Evolutionary conservation across 2,888 invertebrate genomes (phyloP).

Genomic region (Diadromus collaris): DNA sequence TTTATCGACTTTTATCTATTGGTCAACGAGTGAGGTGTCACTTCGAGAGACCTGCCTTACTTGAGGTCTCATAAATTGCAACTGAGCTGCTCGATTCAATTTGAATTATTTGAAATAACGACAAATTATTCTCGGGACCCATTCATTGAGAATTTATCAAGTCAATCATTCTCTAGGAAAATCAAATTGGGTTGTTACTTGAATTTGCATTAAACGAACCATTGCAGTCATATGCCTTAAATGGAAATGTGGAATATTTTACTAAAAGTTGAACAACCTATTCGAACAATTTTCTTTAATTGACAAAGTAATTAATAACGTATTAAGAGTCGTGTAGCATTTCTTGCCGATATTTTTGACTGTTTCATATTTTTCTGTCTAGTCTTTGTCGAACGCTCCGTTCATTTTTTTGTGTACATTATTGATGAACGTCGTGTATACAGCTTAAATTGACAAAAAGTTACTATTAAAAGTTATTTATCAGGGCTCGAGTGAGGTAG

Average conservation of each 20-base stretch:
- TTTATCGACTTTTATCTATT: conserved; percentile 28
- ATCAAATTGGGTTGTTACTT: neutral
- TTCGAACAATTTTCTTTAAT: neutral
- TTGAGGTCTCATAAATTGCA: conserved; percentile 12
- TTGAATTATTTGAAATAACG: neutral
- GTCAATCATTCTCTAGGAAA: neutral
- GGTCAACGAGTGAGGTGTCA: neutral
- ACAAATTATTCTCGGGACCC: neutral
- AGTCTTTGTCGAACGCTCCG: neutral
- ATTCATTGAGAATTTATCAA: neutral
- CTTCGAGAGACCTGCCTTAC: conserved; percentile 1
- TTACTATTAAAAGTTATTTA: neutral
- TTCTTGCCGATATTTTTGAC: neutral
- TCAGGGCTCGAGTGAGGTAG: conserved; percentile 1
- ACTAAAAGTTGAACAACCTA: neutral
- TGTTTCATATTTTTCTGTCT: neutral
- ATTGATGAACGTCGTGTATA: neutral
- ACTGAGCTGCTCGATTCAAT: neutral
- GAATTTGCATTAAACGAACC: neutral
- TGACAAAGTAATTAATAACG: neutral
- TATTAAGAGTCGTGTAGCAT: neutral
- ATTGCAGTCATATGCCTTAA: neutral
- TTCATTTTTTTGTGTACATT: neutral
- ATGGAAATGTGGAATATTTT: neutral
- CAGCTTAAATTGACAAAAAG: neutral